Conservation (phyloP, 2,113 vertebrate genomes). For the Tetrao urogallus region DNA sequence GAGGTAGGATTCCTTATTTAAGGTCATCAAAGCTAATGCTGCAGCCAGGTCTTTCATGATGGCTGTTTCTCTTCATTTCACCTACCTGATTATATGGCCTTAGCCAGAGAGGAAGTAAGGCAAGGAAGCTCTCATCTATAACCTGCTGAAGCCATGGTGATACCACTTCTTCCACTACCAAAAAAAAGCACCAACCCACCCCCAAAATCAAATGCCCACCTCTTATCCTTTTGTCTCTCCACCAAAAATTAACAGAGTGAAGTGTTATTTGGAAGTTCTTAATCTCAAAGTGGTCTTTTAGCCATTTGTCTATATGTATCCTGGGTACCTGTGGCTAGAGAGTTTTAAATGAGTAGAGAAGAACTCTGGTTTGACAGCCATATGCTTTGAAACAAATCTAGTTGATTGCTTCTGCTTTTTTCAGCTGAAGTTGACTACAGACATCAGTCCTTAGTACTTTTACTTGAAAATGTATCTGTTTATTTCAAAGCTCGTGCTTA, state of each 20-base stretch:
- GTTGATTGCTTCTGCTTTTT: neutral
- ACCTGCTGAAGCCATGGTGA: neutral
- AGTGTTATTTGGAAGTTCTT: neutral
- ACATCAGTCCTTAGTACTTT: neutral
- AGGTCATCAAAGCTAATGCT: neutral
- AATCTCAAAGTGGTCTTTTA: neutral
- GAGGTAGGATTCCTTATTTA: neutral
- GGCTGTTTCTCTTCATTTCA: neutral
- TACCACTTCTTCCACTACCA: neutral
- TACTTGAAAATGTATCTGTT: neutral
- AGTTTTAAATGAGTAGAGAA: neutral
- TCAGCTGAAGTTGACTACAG: neutral
- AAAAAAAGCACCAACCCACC: neutral
- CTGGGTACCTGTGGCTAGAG: neutral
- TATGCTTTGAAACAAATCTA: neutral
- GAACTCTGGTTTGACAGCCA: neutral
- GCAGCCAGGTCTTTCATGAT: neutral
- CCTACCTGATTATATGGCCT: neutral
- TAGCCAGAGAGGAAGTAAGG: neutral
- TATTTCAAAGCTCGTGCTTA: neutral
- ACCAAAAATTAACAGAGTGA: neutral
- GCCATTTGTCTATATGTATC: rapidly evolving
- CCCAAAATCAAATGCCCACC: neutral
- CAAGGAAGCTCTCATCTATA: neutral
- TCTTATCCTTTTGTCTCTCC: neutral